These are phyloP conservation scores for Oreotrochilus melanogaster DNA, from an alignment of 2,113 vertebrate species.

Conservation along the genomic window DNA sequence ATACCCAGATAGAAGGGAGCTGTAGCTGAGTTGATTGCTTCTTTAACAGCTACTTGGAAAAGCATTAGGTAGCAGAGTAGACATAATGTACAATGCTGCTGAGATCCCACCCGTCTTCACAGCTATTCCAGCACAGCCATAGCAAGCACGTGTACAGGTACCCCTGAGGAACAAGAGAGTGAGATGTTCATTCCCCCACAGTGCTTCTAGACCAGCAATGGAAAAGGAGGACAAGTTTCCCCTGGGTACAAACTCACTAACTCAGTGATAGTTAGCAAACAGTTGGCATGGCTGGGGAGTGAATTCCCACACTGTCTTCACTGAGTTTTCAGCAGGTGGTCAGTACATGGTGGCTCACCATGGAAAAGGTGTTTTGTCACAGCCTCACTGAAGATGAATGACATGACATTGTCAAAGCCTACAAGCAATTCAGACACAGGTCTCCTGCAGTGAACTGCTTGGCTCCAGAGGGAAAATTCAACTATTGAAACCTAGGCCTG, in stretches of 20 bases:
- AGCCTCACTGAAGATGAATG: background rate
- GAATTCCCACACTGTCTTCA: background rate
- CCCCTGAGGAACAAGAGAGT: background rate
- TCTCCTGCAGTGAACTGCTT: background rate
- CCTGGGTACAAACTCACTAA: background rate
- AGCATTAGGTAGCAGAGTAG: background rate
- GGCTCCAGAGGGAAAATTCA: background rate
- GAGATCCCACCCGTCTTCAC: background rate
- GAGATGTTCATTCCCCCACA: background rate
- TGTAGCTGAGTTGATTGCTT: background rate
- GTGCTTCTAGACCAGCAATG: background rate
- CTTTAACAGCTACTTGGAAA: background rate
- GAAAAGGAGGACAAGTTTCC: background rate
- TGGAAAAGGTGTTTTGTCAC: background rate
- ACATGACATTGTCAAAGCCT: background rate
- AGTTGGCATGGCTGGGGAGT: background rate
- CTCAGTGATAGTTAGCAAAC: background rate
- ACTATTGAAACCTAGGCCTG: background rate
- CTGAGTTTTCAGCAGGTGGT: background rate
- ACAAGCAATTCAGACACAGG: background rate
- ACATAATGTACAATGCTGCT: background rate
- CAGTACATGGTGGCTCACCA: background rate
- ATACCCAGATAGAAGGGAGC: background rate
- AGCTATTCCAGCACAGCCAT: background rate
- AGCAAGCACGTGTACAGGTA: background rate